Percentiles rank a stretch among this genome's conserved stretches.
Conservation (phyloP, 1,140 invertebrate species). For the Drosophila melanogaster region Release_6_plus_ISO1_MT NT_037436.4:2191001-2191500, state of each 20-base stretch:
- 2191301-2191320: constrained; percentile 66
- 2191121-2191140: constrained; percentile 71
- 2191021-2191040: constrained; percentile 52
- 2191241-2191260: constrained; percentile 50
- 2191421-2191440: constrained; percentile 76
- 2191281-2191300: constrained; percentile 57
- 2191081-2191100: constrained; percentile 42
- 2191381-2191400: constrained; percentile 34
- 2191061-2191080: constrained; percentile 53
- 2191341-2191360: neutral
- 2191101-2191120: constrained; percentile 24
- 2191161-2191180: constrained; percentile 32
- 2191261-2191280: constrained; percentile 37
- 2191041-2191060: constrained; percentile 25
- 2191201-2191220: constrained; percentile 70
- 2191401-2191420: constrained; percentile 14
- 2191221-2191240: constrained; percentile 73
- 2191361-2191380: too few species aligned
- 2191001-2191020: constrained; percentile 49
- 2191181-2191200: constrained; percentile 55
- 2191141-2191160: constrained; percentile 41
- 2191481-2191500: neutral
- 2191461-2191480: neutral
- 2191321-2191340: constrained; percentile 49
- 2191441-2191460: constrained; percentile 45